Evolutionary conservation across 2,888 invertebrate genomes (phyloP).

Genomic region (Scaptomyza reducta): DNA sequence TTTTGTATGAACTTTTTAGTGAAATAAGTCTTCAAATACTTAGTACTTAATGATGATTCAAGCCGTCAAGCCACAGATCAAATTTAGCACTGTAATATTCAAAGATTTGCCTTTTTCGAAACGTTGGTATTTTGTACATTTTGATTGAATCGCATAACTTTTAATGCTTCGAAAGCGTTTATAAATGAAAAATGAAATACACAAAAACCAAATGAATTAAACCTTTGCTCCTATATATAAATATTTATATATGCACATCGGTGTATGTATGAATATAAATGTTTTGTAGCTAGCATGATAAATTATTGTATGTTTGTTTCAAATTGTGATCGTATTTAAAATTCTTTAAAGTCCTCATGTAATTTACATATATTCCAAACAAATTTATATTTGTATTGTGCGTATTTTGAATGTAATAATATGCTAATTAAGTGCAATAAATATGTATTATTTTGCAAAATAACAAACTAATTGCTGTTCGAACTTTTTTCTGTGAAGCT

Average conservation of each 20-base stretch:
- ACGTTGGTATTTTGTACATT: constrained; percentile 67
- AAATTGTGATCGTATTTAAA: constrained; percentile 69
- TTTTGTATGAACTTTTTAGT: constrained; percentile 71
- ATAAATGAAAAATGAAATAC: constrained; percentile 34
- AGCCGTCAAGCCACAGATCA: constrained; percentile 57
- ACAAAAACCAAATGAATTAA: constrained; percentile 32
- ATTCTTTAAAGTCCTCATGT: constrained; percentile 50
- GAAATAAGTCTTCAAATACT: constrained; percentile 54
- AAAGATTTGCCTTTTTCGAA: constrained; percentile 74
- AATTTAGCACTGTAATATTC: constrained; percentile 64
- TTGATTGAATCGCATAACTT: constrained; percentile 73
- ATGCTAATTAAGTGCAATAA: constrained; percentile 72
- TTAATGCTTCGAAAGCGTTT: constrained; percentile 73
- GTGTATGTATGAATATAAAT: constrained; percentile 44
- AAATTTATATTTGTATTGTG: constrained; percentile 69
- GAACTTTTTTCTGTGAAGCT: not conserved
- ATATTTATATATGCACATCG: constrained; percentile 30
- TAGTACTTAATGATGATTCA: constrained; percentile 54
- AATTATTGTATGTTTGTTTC: constrained; percentile 61
- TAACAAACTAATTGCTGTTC: not conserved
- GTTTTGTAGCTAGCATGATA: constrained; percentile 62
- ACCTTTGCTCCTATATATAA: constrained; percentile 44
- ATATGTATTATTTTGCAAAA: constrained; percentile 62
- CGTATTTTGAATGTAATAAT: constrained; percentile 61
- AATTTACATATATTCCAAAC: constrained; percentile 46